These are phyloP conservation scores for Pogonophryne albipinna DNA, from an alignment of 2,797 vertebrate species.

Conservation along the genomic window DNA sequence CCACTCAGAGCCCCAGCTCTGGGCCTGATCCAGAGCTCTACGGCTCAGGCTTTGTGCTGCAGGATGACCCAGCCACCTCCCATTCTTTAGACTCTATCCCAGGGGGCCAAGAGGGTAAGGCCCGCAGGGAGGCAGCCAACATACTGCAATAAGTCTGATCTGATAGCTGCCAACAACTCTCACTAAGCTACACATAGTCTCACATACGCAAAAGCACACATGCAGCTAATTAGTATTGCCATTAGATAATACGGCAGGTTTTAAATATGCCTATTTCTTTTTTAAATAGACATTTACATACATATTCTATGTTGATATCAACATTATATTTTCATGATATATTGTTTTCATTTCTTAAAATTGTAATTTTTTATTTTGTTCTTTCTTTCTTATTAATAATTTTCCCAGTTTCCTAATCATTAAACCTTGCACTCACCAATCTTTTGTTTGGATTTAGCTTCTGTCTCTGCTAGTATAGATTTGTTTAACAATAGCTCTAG, in stretches of 20 bases:
- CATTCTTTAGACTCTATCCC: slow-evolving; percentile 97
- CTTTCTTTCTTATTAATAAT: slow-evolving; percentile 53
- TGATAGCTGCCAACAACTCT: slow-evolving; percentile 79
- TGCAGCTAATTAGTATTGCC: slow-evolving; percentile 85
- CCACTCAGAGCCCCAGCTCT: slow-evolving; percentile 91
- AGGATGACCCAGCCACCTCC: slow-evolving; percentile 96
- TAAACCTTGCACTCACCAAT: slow-evolving; percentile 28
- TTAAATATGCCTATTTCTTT: slow-evolving; percentile 75
- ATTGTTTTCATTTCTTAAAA: slow-evolving; percentile 54
- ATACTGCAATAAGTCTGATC: slow-evolving; percentile 90
- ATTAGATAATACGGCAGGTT: slow-evolving; percentile 81
- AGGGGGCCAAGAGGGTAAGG: slow-evolving; percentile 99
- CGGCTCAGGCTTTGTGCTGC: slow-evolving; percentile 96
- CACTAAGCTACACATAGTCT: slow-evolving; percentile 31
- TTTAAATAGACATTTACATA: slow-evolving; percentile 40
- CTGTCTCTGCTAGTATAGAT: slow-evolving; percentile 77
- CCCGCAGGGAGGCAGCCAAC: slow-evolving; percentile 88
- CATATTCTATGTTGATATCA: slow-evolving; percentile 53
- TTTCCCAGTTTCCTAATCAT: slow-evolving; percentile 50
- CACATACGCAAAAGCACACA: slow-evolving; percentile 44
- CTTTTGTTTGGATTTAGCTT: slow-evolving; percentile 70
- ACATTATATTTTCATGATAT: slow-evolving; percentile 67
- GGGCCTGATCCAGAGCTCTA: slow-evolving; percentile 91
- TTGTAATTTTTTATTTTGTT: slow-evolving; percentile 51
- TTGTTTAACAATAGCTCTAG: slow-evolving; percentile 79